Conservation (phyloP, 2,888 invertebrate genomes). For the Arctia plantaginis region DNA sequence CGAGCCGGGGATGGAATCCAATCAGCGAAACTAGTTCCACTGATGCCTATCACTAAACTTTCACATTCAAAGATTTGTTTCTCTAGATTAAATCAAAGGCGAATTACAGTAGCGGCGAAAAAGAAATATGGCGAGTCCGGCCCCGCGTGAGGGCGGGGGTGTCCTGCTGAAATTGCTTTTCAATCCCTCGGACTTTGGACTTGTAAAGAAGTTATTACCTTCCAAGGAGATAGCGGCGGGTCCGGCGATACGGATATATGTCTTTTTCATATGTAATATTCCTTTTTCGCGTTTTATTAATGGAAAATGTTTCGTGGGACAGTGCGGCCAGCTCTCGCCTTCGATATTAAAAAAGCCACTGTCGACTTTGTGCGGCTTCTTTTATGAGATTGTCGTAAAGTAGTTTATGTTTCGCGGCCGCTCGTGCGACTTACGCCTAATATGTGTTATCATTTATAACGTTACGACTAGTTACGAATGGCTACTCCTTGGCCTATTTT, state of each 20-base stretch:
- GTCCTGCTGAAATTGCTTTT: slow-evolving; percentile 87
- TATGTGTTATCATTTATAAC: slow-evolving; percentile 47
- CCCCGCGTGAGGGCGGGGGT: slow-evolving; percentile 82
- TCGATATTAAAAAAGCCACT: slow-evolving; percentile 82
- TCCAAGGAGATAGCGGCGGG: slow-evolving; percentile 86
- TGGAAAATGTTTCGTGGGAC: slow-evolving; percentile 86
- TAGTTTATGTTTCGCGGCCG: slow-evolving; percentile 69
- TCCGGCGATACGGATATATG: slow-evolving; percentile 86
- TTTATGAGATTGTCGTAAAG: slow-evolving; percentile 81
- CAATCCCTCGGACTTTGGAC: slow-evolving; percentile 88
- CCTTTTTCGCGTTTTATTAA: slow-evolving; percentile 87
- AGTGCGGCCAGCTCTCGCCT: slow-evolving; percentile 80
- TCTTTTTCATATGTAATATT: slow-evolving; percentile 87
- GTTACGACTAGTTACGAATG: background rate
- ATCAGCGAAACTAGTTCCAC: slow-evolving; percentile 84
- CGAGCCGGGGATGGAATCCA: slow-evolving; percentile 78
- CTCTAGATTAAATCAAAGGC: slow-evolving; percentile 86
- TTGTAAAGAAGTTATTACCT: slow-evolving; percentile 88
- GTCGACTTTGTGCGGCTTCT: slow-evolving; percentile 77
- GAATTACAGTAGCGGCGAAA: slow-evolving; percentile 86
- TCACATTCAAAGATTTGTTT: slow-evolving; percentile 87
- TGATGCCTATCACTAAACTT: slow-evolving; percentile 86
- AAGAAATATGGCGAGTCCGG: slow-evolving; percentile 85
- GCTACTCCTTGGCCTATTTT: slow-evolving; percentile 35
- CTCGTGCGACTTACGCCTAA: slow-evolving; percentile 46